Percentiles rank a stretch among this genome's conserved stretches.
Evolutionary conservation across 2,797 vertebrate species (phyloP).

Genomic region (Acipenser ruthenus): DNA sequence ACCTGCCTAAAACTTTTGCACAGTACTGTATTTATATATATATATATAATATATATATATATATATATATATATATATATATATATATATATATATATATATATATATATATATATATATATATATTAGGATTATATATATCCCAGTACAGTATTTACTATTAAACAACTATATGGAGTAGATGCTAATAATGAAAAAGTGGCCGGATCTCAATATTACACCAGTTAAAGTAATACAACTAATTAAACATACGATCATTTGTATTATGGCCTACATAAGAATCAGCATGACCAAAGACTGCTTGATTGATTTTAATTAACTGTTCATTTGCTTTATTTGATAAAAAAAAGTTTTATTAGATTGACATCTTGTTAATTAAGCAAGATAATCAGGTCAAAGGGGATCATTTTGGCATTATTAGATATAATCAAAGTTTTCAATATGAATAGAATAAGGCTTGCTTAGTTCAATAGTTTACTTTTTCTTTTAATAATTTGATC

Average conservation of each 20-base stretch:
- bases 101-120: too few species aligned
- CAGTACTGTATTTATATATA: too few species aligned
- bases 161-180: too few species aligned
- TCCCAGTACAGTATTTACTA: too few species aligned
- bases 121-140: too few species aligned
- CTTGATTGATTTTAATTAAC: constrained; percentile 24
- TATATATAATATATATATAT: too few species aligned
- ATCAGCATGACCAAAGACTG: constrained; percentile 12
- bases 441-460: too few species aligned
- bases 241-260: constrained; percentile 14
- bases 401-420: constrained; percentile 4
- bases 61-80: too few species aligned
- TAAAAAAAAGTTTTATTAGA: constrained; percentile 17
- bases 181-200: not conserved
- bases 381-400: constrained; percentile 15
- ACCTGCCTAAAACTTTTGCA: too few species aligned
- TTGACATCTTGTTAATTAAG: constrained; percentile 22
- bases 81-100: too few species aligned
- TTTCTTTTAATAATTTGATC: too few species aligned
- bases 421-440: constrained; percentile 5
- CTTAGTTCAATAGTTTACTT: too few species aligned
- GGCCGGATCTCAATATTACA: constrained; percentile 10
- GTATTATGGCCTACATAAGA: constrained; percentile 14
- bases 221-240: constrained; percentile 17
- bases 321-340: constrained; percentile 19